These are phyloP conservation scores for Habrosyne pyritoides DNA, from an alignment of 2,888 invertebrate species.

Conservation along the genomic window DNA sequence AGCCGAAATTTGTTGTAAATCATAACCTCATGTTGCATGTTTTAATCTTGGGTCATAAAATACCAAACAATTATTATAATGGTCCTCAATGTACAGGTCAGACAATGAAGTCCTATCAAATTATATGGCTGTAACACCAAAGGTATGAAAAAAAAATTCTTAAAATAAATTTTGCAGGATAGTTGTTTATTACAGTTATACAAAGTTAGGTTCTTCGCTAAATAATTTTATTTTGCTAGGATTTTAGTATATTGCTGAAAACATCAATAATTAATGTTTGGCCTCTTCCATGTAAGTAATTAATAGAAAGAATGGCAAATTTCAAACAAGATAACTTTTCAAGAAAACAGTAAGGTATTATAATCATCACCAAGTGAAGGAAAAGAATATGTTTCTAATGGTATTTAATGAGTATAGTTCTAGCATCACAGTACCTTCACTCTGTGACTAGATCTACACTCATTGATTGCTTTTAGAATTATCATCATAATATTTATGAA, in stretches of 20 bases:
- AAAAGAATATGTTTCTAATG: conserved; percentile 34
- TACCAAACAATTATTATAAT: conserved; percentile 25
- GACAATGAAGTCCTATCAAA: conserved; percentile 74
- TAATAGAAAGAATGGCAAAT: no score
- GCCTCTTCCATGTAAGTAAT: no score
- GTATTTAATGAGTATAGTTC: conserved; percentile 87
- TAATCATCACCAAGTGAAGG: conserved; percentile 8
- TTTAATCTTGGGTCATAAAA: conserved; percentile 8
- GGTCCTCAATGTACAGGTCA: conserved; percentile 63
- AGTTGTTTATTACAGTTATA: no score
- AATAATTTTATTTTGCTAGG: no score
- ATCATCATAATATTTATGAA: conserved; percentile 7
- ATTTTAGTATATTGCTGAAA: no score
- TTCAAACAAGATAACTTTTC: no score
- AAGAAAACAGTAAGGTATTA: no score
- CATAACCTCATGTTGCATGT: conserved; percentile 3
- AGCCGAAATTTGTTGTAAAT: background rate
- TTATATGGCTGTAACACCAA: conserved; percentile 69
- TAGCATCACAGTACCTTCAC: conserved; percentile 84
- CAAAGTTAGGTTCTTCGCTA: no score
- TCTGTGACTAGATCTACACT: conserved; percentile 95
- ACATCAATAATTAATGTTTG: no score
- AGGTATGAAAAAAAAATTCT: conserved; percentile 48
- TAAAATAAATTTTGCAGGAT: no score
- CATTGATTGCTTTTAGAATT: conserved; percentile 85